Evolutionary conservation across 2,888 invertebrate genomes (phyloP).

Genomic region (Clitarchus hookeri): DNA sequence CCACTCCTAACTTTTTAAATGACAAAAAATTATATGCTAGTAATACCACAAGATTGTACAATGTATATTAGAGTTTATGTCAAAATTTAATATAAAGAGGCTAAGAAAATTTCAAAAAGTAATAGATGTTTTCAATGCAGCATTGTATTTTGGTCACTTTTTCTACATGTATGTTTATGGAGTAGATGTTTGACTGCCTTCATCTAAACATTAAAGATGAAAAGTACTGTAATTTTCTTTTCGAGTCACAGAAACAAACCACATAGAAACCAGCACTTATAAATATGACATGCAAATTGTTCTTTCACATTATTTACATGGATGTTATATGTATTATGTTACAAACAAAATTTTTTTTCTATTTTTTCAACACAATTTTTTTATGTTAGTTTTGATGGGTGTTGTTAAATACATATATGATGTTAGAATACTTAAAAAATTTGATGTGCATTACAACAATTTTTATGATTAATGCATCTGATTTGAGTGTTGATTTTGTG

Average conservation of each 20-base stretch:
- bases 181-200: constrained; percentile 1
- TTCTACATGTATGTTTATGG: constrained; percentile 9
- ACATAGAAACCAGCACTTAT: background rate
- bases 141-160: constrained; percentile 14
- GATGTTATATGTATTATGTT: background rate
- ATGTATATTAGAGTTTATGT: constrained; percentile 14
- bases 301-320: background rate
- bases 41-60: constrained; percentile 2
- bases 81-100: constrained; percentile 8
- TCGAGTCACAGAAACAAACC: background rate
- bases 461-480: background rate
- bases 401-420: background rate
- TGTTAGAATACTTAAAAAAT: background rate
- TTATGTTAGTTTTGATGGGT: background rate
- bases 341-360: background rate
- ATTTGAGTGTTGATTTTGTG: constrained; percentile 6
- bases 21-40: constrained; percentile 11
- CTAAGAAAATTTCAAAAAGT: background rate
- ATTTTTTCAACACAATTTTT: background rate
- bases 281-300: background rate
- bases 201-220: background rate
- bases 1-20: constrained; percentile 16
- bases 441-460: background rate
- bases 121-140: background rate
- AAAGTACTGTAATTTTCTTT: background rate